phyloP scores from a whole-genome alignment of 2,888 invertebrate genomes.

The Rotaria macrura region DNA sequence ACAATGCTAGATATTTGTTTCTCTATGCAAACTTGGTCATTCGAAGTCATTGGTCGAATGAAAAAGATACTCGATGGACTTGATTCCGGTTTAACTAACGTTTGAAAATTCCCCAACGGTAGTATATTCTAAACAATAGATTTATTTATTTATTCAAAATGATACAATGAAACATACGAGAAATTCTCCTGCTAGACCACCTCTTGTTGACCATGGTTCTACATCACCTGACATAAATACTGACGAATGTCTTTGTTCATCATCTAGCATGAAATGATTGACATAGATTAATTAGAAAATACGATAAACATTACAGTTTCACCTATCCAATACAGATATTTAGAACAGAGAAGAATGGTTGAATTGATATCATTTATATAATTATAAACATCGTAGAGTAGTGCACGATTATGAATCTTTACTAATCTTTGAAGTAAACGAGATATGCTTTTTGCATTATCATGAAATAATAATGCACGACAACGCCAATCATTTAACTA shows the following conservation, averaged over 20 bases:
- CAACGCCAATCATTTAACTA: not conserved
- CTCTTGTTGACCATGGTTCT: not conserved
- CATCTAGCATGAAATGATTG: not conserved
- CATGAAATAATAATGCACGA: not conserved
- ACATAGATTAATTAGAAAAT: no score
- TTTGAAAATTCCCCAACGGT: not conserved
- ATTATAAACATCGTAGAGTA: not conserved
- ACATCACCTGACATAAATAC: constrained; percentile 17
- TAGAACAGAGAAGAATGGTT: not conserved
- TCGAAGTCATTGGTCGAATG: not conserved
- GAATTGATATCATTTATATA: constrained; percentile 1
- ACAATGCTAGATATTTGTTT: not conserved
- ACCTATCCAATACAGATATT: constrained; percentile 10
- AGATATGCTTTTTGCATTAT: not conserved
- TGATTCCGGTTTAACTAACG: not conserved
- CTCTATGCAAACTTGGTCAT: not conserved
- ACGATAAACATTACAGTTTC: not conserved
- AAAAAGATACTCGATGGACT: not conserved
- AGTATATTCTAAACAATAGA: not conserved
- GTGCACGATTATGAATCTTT: not conserved
- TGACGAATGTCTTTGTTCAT: not conserved
- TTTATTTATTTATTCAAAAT: not conserved
- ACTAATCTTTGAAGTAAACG: not conserved
- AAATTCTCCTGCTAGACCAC: constrained; percentile 3
- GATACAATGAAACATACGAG: not conserved